Base-by-base conservation (phyloP, 2,888 invertebrate species). In the Drosophila maculinotata region DNA sequence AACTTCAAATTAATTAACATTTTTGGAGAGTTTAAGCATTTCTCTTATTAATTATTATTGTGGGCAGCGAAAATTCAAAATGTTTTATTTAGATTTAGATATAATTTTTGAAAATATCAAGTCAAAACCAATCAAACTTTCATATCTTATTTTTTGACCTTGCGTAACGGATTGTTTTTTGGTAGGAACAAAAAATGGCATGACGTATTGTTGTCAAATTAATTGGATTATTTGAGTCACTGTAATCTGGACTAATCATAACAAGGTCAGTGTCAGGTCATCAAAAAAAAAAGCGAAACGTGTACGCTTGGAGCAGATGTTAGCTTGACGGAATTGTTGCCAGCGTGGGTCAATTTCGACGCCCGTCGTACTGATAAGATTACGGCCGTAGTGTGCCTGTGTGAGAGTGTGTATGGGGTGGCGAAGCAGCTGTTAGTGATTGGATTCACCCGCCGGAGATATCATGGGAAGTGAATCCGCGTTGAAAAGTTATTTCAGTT, bases 321-420 rank as follows among this genome's bases (percentile, higher is more conserved):
- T 73, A 54, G 10, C 62, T 69, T 28, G 48, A 36, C 28, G 20
- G 10, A 48, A 42, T 28, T 26, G 14, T 25, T 36, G 56, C 44
- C 39, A 53, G 45, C 36, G 20, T 53, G 57, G 75, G 75, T 78
- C 87, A 80, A 68, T 68, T 51, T 47, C 10, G 51, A 33, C 39
- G 45, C 36, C n/a, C n/a, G n/a, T n/a, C n/a, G 15, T 12, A 49
- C 35, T 87, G 81, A 81, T 81, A 87, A 81, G 87, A 85, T 75
- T 67, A 75, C 38, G 39, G 28, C 17, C 26, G 12, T 41, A 15
- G 2, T 9, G n/a, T 6, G 15, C 44, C n/a, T 47, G 28, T 44
- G 41, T 14, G 17, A n/a, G 33, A 20, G 69, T 51, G 48, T 30
- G 25, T 25, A 4, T 12, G 10, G 10, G 38, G 47, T 45, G 45